Evolutionary conservation across 1,140 invertebrate species (phyloP).

Genomic region (Goniozus legneri): DNA sequence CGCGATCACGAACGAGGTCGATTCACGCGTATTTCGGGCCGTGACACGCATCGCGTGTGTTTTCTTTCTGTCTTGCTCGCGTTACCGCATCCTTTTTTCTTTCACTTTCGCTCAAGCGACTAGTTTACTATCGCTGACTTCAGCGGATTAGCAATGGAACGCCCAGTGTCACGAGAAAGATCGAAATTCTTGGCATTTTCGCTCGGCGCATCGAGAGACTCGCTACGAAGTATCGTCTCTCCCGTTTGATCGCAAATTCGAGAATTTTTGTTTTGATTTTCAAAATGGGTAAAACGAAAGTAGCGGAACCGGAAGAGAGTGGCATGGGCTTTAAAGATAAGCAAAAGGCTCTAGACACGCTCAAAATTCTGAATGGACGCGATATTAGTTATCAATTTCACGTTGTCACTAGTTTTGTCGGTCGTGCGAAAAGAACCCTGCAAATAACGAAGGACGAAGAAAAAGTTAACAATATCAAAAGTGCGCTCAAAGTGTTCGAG

Average conservation of each 20-base stretch:
- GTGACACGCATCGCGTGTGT: slow-evolving; percentile 20
- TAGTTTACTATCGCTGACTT: slow-evolving; percentile 10
- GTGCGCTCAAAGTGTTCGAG: slow-evolving; percentile 42
- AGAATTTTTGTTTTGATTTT: too few relatives aligned
- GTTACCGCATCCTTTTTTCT: slow-evolving; percentile 3
- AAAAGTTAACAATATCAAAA: slow-evolving; percentile 36
- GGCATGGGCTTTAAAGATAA: slow-evolving; percentile 48
- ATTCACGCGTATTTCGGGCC: slow-evolving; percentile 20
- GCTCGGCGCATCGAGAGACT: too few relatives aligned
- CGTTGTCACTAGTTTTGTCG: slow-evolving; percentile 41
- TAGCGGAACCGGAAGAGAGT: slow-evolving; percentile 16
- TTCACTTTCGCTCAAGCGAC: neutral
- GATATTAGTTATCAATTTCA: slow-evolving; percentile 46
- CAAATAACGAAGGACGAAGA: slow-evolving; percentile 47
- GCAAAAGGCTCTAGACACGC: slow-evolving; percentile 42
- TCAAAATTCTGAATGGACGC: slow-evolving; percentile 38
- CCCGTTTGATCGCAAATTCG: too few relatives aligned
- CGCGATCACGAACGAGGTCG: slow-evolving; percentile 7
- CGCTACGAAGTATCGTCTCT: too few relatives aligned
- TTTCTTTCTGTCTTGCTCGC: slow-evolving; percentile 16
- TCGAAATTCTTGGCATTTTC: neutral
- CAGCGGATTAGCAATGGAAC: slow-evolving; percentile 4
- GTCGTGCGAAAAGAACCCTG: slow-evolving; percentile 42
- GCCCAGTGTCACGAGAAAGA: slow-evolving; percentile 4
- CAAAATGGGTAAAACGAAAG: too few relatives aligned